Base-by-base conservation (phyloP, 2,797 vertebrate genomes). In the Periparus ater region DNA sequence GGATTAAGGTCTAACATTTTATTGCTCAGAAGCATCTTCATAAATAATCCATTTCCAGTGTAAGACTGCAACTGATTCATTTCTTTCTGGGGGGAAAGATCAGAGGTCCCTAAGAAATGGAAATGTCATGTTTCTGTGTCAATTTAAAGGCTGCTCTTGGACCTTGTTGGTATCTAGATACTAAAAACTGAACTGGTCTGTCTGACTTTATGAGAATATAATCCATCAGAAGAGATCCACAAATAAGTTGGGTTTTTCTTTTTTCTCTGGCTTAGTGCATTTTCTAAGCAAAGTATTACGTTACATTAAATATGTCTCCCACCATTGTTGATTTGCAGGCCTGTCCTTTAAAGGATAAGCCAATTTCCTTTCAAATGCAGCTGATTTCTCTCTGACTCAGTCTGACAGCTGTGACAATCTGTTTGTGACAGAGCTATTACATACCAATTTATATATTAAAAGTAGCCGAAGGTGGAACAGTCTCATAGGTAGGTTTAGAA, bases 391-490 rank as follows among this genome's bases (percentile, higher is more conserved):
- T 82, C 55, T 76, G 66, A 63, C 58, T 73, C 62, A n/a, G 36
- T 85, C 44, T 89, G 82, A 84, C 72, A 91, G 45, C 79, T 86
- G 50, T 80, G 91, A 80, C 70, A 85, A 72, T 79, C 79, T 91
- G 42, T 65, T 91, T 89, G 53, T 85, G 54, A 48, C 57, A 65
- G 78, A 87, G 20, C 19, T 60, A 54, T 57, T 65, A 65, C 23
- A 30, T 67, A 36, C 3, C 15, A 54, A 32, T 71, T 74, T 61
- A 45, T 72, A 25, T 17, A 45, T 84, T 53, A 88, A 80, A 89
- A 76, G 57, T 66, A 91, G 20, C 34, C 9, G 5, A 45, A 60
- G 40, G 36, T 89, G 50, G 34, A 91, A 45, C 51, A 81, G 68
- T 82, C 66, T 77, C 42, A 50, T 53, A 55, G 70, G 42, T n/a